Evolutionary conservation across 2,113 vertebrate species (phyloP).

Genomic region (Vidua macroura): DNA sequence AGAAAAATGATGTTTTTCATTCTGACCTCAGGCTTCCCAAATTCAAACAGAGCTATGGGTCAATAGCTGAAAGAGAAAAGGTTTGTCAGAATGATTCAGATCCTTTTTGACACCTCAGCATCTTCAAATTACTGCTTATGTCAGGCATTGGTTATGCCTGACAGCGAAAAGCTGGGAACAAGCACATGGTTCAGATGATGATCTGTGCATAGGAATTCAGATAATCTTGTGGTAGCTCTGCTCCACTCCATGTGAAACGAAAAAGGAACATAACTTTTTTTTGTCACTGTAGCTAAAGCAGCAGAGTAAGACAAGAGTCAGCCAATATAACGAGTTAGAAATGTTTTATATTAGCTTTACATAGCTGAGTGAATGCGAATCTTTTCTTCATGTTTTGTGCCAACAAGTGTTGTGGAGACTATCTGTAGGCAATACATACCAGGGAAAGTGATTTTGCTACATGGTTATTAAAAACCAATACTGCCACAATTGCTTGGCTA

Average conservation of each 20-base stretch:
- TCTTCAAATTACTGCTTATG: neutral
- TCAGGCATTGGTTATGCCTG: neutral
- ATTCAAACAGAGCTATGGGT: neutral
- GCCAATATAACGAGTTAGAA: neutral
- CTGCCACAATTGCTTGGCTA: neutral
- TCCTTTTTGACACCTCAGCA: neutral
- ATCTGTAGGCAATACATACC: neutral
- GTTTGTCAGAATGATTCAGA: neutral
- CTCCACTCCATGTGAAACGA: neutral
- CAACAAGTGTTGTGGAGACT: neutral
- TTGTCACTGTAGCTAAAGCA: neutral
- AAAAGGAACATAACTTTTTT: neutral
- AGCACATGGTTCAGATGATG: neutral
- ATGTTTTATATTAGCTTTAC: neutral
- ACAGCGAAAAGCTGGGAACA: neutral
- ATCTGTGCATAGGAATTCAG: neutral
- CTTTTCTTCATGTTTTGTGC: neutral
- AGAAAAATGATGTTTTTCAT: neutral
- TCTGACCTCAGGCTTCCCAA: neutral
- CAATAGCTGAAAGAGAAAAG: neutral
- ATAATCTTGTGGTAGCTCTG: neutral
- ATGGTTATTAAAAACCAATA: neutral
- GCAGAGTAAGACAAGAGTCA: neutral
- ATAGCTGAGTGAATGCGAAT: neutral
- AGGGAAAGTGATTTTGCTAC: neutral